These are phyloP conservation scores for Tenthredo scrophulariae DNA, from an alignment of 2,888 invertebrate genomes.

Conservation along the genomic window DNA sequence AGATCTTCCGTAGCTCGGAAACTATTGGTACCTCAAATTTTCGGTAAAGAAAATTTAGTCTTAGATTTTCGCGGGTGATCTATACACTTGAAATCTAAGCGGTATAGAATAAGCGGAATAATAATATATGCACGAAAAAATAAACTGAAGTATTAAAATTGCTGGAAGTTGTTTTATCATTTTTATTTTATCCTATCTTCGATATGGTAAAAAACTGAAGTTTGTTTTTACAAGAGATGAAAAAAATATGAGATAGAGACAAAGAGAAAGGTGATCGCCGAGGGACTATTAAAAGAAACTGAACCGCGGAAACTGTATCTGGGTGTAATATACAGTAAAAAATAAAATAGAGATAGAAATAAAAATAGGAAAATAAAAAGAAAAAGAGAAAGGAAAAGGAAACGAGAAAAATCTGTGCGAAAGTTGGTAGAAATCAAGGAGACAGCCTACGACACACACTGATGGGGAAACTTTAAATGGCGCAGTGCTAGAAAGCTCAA, in stretches of 20 bases:
- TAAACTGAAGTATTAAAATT: too few species aligned
- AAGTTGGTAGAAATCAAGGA: not conserved
- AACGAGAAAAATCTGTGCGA: not conserved
- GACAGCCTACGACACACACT: conserved; percentile 21
- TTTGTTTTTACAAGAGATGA: too few species aligned
- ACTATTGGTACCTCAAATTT: too few species aligned
- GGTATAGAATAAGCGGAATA: too few species aligned
- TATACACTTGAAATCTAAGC: too few species aligned
- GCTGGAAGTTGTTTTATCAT: too few species aligned
- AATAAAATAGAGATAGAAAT: not conserved
- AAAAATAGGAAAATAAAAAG: not conserved
- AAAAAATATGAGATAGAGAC: not conserved
- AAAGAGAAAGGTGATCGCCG: not conserved
- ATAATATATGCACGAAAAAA: too few species aligned
- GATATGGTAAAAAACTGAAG: too few species aligned
- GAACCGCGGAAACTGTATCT: not conserved
- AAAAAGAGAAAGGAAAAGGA: not conserved
- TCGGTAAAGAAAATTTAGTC: too few species aligned
- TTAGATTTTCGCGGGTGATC: too few species aligned
- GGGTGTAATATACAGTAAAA: not conserved
- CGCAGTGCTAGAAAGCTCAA: conserved; percentile 56
- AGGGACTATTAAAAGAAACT: not conserved
- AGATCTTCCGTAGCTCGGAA: too few species aligned
- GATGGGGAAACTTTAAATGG: conserved; percentile 63
- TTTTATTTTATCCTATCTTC: too few species aligned